Base-by-base conservation (phyloP, 2,113 vertebrate genomes). In the Trogon melanurus region DNA sequence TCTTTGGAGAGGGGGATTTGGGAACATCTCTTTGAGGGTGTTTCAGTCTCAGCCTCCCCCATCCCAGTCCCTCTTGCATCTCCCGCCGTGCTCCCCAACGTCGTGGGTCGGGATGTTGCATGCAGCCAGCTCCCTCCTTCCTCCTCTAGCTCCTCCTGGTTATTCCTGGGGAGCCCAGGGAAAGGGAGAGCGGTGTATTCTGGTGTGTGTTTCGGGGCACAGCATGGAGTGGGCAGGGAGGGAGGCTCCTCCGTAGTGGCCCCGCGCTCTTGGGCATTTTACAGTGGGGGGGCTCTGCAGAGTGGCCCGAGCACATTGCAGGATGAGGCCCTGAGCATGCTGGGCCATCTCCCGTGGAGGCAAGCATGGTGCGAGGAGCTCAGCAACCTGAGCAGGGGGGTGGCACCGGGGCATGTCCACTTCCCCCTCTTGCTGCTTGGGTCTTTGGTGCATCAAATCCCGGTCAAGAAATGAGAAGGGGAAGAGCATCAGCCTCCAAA, bases 201-300 rank as follows among this genome's bases (percentile, higher is more conserved):
- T 0, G 36, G n/a, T 0, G 9, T 5, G 5, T 2, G 18, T 30
- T 85, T 83, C 1, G 11, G 87, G 73, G 48, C 9, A 23, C 17
- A 20, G 57, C 29, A 47, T 1, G 57, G 69, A 54, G 57, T 0
- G 1, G 57, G 58, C 26, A 30, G 54, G 1, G 1, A 61, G 54
- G n/a, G 29, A 62, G 16, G 10, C 10, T 32, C 38, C 47, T 47
- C 21, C 0, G 2, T 0, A 15, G 30, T 27, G 7, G 26, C 36
- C 17, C 38, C 3, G 36, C 0, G 3, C 5, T 18, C 38, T 27
- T 0, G 0, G 41, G 2, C 0, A 0, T 23, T 48, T 0, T 1
- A 54, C 30, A 38, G 12, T 1, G 8, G 26, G 15, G 29, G 16
- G 4, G 78, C 13, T 70, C 60, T 1, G 1, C 10, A 1, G 41